Conservation (phyloP, 2,797 vertebrate genomes). For the Diceros bicornis region DNA sequence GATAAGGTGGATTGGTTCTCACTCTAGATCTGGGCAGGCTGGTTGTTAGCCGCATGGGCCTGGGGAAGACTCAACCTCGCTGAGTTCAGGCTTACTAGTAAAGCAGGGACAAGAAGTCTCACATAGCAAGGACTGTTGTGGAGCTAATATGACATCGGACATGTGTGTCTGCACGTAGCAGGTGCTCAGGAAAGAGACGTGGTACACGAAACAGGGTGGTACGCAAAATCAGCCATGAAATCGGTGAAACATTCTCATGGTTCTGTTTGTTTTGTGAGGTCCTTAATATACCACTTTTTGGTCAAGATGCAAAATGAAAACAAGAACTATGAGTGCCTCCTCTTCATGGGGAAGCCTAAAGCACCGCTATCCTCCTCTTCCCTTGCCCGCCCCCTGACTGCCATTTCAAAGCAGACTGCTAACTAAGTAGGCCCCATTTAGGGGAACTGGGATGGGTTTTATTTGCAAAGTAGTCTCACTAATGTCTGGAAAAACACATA, state of each 20-base stretch:
- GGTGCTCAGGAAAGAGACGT: not conserved
- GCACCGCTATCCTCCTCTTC: not conserved
- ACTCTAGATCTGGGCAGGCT: not conserved
- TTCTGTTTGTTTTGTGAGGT: not conserved
- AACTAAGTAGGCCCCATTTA: not conserved
- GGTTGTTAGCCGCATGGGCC: rapidly evolving
- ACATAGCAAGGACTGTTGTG: rapidly evolving
- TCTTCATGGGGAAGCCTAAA: not conserved
- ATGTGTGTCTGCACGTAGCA: not conserved
- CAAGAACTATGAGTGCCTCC: not conserved
- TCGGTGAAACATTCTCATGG: not conserved
- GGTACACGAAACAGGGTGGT: not conserved
- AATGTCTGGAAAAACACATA: not conserved
- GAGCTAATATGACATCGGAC: not conserved
- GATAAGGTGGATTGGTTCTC: rapidly evolving
- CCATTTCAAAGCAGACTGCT: not conserved
- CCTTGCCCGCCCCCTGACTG: rapidly evolving
- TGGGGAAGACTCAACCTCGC: not conserved
- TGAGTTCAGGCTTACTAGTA: not conserved
- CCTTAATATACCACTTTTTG: not conserved
- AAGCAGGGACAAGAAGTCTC: not conserved
- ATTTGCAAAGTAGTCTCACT: not conserved
- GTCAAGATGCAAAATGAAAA: not conserved
- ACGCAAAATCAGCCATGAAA: not conserved
- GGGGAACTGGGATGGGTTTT: not conserved